Evolutionary conservation across 2,888 invertebrate genomes (phyloP).

Genomic region (Liposcelis brunnea): DNA sequence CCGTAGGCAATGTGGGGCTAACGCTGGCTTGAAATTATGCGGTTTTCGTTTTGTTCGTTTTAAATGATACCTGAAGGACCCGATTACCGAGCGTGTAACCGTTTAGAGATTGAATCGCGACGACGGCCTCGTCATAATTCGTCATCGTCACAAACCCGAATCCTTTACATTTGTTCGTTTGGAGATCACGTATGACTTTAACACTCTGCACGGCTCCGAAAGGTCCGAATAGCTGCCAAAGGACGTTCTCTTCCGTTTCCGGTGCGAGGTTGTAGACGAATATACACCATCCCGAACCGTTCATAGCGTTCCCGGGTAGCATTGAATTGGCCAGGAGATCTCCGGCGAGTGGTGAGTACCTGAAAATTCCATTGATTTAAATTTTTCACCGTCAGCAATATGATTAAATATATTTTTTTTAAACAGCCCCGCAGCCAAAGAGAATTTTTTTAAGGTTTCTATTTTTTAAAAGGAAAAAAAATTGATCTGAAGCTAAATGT

Average conservation of each 20-base stretch:
- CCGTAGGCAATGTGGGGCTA: neutral
- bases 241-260: conserved; percentile 77
- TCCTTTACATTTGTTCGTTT: conserved; percentile 95
- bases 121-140: conserved; percentile 91
- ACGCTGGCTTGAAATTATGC: conserved; percentile 5
- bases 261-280: conserved; percentile 86
- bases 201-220: conserved; percentile 96
- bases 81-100: conserved; percentile 91
- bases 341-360: conserved; percentile 68
- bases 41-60: conserved; percentile 71
- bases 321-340: conserved; percentile 62
- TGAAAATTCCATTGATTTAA: conserved; percentile 23
- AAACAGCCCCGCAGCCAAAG: too few species aligned
- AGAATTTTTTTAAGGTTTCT: conserved; percentile 6
- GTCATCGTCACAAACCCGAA: conserved; percentile 98
- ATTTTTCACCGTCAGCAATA: neutral
- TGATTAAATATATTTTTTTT: neutral
- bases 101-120: conserved; percentile 90
- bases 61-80: conserved; percentile 94
- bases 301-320: conserved; percentile 70
- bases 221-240: conserved; percentile 92
- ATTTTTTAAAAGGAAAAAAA: conserved; percentile 9
- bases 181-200: conserved; percentile 88
- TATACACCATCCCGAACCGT: conserved; percentile 81
- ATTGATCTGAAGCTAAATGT: too few species aligned